Percentiles rank a stretch among this genome's conserved stretches.
phyloP scores from a whole-genome alignment of 2,113 vertebrate genomes.

The Erythrolamprus reginae region DNA sequence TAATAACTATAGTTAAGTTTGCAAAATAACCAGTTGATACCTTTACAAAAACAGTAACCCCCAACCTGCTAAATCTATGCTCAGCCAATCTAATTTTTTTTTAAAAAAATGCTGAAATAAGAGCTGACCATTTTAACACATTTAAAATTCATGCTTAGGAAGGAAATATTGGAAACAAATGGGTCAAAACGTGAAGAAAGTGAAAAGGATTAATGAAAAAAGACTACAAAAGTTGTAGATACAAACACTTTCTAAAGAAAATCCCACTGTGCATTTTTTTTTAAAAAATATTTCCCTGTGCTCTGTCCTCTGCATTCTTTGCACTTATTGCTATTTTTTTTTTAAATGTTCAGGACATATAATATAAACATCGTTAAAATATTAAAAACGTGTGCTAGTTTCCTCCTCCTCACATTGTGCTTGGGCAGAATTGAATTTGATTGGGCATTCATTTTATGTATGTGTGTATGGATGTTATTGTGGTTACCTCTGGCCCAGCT shows the following conservation, averaged over 20 bases:
- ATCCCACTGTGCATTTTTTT: neutral
- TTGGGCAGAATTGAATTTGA: neutral
- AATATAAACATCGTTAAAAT: neutral
- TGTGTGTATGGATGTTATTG: too few species aligned
- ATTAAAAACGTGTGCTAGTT: neutral
- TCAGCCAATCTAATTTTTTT: neutral
- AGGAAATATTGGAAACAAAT: neutral
- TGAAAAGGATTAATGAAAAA: neutral
- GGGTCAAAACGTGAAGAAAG: neutral
- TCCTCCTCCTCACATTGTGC: neutral
- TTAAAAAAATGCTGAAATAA: neutral
- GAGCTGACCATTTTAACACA: neutral
- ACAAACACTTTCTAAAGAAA: neutral
- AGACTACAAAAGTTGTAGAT: neutral
- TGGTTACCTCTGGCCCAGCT: too few species aligned
- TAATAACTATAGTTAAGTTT: slow-evolving; percentile 46
- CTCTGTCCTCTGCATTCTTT: neutral
- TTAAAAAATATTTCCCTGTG: neutral
- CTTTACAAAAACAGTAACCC: neutral
- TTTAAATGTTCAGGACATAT: neutral
- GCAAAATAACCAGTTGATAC: slow-evolving; percentile 57
- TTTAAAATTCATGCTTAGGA: neutral
- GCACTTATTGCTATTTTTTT: neutral
- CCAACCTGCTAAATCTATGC: neutral
- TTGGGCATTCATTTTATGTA: neutral